Percentiles rank a stretch among this genome's conserved stretches.
Conservation (phyloP, 1,140 invertebrate genomes). For the Micrasema minimum region DNA sequence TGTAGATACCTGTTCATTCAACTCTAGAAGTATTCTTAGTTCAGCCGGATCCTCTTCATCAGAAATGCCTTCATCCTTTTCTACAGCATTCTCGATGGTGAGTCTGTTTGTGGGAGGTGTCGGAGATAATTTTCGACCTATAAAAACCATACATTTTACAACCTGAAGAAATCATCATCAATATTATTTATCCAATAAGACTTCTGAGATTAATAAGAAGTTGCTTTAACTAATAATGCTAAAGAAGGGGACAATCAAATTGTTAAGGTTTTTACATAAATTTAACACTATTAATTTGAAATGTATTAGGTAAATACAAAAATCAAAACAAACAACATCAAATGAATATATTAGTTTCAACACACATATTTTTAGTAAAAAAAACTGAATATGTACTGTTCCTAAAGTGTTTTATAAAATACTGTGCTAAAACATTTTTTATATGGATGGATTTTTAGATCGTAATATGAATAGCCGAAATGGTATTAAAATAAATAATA, state of each 20-base stretch:
- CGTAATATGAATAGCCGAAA: too few relatives aligned
- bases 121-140: constrained; percentile 74
- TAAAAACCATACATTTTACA: constrained; percentile 16
- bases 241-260: too few relatives aligned
- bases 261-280: too few relatives aligned
- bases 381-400: neutral
- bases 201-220: too few relatives aligned
- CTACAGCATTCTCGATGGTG: constrained; percentile 72
- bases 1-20: constrained; percentile 80
- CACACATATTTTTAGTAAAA: neutral
- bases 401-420: too few relatives aligned
- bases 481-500: too few relatives aligned
- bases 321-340: neutral
- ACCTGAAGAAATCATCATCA: too few relatives aligned
- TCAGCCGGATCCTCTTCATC: constrained; percentile 83
- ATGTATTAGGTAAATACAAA: neutral
- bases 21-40: constrained; percentile 81
- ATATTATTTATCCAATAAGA: too few relatives aligned
- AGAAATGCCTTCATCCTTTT: constrained; percentile 79
- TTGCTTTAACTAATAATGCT: too few relatives aligned
- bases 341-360: neutral
- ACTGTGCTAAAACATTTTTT: too few relatives aligned
- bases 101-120: constrained; percentile 71
- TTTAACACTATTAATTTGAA: too few relatives aligned
- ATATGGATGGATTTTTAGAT: too few relatives aligned